Conservation (phyloP, 2,113 vertebrate species). For the Leptobrachium leishanense region DNA sequence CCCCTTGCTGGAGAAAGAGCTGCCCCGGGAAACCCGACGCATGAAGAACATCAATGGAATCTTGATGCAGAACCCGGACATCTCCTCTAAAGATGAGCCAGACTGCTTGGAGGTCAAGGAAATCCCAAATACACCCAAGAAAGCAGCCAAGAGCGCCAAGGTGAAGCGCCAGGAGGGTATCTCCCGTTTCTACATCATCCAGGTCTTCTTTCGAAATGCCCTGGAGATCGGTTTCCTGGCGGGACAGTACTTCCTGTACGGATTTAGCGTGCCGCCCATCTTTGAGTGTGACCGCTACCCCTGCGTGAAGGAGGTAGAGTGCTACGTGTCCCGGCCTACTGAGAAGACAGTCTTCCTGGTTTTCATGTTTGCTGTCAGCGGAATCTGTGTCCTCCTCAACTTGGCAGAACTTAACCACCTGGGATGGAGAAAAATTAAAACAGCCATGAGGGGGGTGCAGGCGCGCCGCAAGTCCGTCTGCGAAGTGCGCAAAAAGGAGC, state of each 20-base stretch:
- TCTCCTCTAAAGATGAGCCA: constrained; percentile 68
- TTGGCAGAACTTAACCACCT: constrained; percentile 88
- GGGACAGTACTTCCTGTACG: constrained; percentile 85
- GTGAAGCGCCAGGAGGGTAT: constrained; percentile 78
- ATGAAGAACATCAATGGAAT: constrained; percentile 72
- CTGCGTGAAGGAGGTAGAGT: constrained; percentile 86
- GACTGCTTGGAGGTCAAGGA: constrained; percentile 78
- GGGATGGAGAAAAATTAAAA: constrained; percentile 84
- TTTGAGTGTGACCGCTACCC: constrained; percentile 86
- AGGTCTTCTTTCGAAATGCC: constrained; percentile 86
- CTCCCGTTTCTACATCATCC: constrained; percentile 85
- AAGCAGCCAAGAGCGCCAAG: constrained; percentile 69
- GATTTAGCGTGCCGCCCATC: constrained; percentile 80
- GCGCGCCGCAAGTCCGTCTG: constrained; percentile 79
- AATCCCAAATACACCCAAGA: constrained; percentile 67
- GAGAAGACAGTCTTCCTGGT: constrained; percentile 86
- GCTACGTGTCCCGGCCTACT: constrained; percentile 84
- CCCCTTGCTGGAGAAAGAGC: constrained; percentile 75
- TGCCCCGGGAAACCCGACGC: constrained; percentile 61
- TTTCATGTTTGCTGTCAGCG: constrained; percentile 91
- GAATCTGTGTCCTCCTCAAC: constrained; percentile 86
- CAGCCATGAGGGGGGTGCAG: constrained; percentile 76
- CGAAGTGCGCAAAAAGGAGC: constrained; percentile 76
- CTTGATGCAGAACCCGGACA: constrained; percentile 70
- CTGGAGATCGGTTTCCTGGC: constrained; percentile 84